Evolutionary conservation across 2,888 invertebrate genomes (phyloP).

Genomic region (Tribolium freemani): DNA sequence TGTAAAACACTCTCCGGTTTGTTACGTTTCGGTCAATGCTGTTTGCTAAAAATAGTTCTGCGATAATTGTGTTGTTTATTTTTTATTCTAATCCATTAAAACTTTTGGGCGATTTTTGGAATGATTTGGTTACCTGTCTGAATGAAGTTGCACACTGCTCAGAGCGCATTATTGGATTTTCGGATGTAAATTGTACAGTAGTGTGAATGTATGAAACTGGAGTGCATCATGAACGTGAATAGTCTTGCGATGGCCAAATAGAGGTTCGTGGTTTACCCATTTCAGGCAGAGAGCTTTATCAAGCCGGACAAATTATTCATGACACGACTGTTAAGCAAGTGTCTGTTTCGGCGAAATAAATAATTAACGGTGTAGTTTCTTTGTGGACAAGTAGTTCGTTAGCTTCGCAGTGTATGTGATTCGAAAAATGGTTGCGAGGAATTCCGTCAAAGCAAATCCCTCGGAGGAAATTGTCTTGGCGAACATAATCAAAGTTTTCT

Average conservation of each 20-base stretch:
- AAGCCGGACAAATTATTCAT: conserved; percentile 38
- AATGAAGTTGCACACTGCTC: too few relatives aligned
- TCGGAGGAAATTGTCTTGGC: conserved; percentile 29
- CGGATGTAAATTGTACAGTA: conserved; percentile 18
- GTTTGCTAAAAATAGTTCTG: too few relatives aligned
- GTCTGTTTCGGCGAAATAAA: conserved; percentile 13
- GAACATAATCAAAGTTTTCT: conserved; percentile 42
- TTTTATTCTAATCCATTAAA: too few relatives aligned
- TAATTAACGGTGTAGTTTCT: conserved; percentile 9
- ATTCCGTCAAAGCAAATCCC: conserved; percentile 20
- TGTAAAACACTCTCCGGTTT: too few relatives aligned
- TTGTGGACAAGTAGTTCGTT: background rate
- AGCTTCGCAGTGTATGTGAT: background rate
- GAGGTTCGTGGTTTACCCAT: conserved; percentile 30
- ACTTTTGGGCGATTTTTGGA: too few relatives aligned
- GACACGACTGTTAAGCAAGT: conserved; percentile 8
- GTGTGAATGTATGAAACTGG: conserved; percentile 23
- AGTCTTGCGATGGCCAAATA: conserved; percentile 17
- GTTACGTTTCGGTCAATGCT: too few relatives aligned
- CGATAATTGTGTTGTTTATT: too few relatives aligned
- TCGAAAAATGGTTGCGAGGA: conserved; percentile 18
- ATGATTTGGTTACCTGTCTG: too few relatives aligned
- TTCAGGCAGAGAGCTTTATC: conserved; percentile 32
- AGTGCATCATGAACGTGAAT: conserved; percentile 26
- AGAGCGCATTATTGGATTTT: background rate